Conservation (phyloP, 2,113 vertebrate species). For the Python bivittatus region DNA sequence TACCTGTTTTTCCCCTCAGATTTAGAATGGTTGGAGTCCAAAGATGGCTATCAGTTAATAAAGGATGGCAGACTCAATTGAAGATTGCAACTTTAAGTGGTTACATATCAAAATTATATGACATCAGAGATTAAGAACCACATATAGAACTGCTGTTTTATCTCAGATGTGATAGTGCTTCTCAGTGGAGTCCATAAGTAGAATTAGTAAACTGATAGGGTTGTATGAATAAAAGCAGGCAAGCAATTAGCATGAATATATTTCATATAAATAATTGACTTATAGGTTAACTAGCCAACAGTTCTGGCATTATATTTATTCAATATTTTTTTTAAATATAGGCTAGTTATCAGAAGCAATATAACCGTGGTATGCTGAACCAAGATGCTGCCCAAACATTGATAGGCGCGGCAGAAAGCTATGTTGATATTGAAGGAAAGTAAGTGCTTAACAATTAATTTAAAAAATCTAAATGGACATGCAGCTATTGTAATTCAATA, state of each 20-base stretch:
- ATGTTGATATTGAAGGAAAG: conserved; percentile 48
- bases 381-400: conserved; percentile 40
- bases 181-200: not conserved
- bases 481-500: not conserved
- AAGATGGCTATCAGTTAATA: not conserved
- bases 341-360: conserved; percentile 54
- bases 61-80: not conserved
- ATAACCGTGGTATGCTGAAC: conserved; percentile 44
- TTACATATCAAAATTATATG: not conserved
- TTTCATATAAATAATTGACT: not conserved
- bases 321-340: conserved; percentile 19
- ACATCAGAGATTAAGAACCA: not conserved
- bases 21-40: not conserved
- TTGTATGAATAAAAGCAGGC: not conserved
- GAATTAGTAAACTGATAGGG: not conserved
- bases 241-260: not conserved
- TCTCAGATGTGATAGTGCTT: not conserved
- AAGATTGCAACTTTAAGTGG: not conserved
- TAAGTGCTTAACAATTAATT: conserved; percentile 15
- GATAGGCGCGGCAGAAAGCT: conserved; percentile 46
- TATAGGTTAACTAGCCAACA: not conserved
- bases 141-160: not conserved
- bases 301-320: not conserved
- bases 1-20: not conserved
- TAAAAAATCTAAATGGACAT: not conserved